Conservation (phyloP, 2,888 invertebrate genomes). For the Harpalus rufipes region DNA sequence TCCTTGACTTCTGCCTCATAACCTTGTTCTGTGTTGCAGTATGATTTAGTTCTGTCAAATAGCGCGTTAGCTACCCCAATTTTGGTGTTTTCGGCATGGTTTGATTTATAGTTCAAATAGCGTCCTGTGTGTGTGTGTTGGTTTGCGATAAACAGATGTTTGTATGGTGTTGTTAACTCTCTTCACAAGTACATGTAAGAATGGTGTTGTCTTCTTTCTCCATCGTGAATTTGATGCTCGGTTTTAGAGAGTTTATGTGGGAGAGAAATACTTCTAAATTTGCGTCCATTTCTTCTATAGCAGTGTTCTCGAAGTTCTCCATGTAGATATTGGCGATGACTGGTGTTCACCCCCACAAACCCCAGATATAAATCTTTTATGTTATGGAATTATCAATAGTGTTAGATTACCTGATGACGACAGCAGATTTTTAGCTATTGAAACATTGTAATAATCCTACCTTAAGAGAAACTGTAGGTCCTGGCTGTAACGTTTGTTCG, state of each 20-base stretch:
- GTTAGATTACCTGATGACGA: too few relatives aligned
- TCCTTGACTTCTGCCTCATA: not conserved
- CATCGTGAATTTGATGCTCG: conserved; percentile 36
- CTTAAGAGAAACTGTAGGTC: conserved; percentile 90
- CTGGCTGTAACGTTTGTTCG: conserved; percentile 94
- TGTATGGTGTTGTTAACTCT: not conserved
- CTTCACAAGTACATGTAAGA: conserved; percentile 7
- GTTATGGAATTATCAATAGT: too few relatives aligned
- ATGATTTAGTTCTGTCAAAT: not conserved
- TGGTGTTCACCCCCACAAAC: too few relatives aligned
- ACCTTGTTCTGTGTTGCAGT: not conserved
- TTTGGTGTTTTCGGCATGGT: too few relatives aligned
- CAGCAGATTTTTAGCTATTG: too few relatives aligned
- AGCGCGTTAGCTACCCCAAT: conserved; percentile 27
- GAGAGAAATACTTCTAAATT: too few relatives aligned
- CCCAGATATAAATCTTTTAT: too few relatives aligned
- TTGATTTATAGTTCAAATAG: conserved; percentile 18
- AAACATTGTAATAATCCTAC: not conserved
- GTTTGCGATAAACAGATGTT: conserved; percentile 25
- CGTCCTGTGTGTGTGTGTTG: conserved; percentile 29
- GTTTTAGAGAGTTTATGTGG: too few relatives aligned
- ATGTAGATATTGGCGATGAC: conserved; percentile 26
- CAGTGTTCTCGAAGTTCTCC: conserved; percentile 12
- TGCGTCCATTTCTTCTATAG: conserved; percentile 25
- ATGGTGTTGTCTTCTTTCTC: not conserved